phyloP scores from a whole-genome alignment of 2,113 vertebrate species.

The Patagioenas fasciata region DNA sequence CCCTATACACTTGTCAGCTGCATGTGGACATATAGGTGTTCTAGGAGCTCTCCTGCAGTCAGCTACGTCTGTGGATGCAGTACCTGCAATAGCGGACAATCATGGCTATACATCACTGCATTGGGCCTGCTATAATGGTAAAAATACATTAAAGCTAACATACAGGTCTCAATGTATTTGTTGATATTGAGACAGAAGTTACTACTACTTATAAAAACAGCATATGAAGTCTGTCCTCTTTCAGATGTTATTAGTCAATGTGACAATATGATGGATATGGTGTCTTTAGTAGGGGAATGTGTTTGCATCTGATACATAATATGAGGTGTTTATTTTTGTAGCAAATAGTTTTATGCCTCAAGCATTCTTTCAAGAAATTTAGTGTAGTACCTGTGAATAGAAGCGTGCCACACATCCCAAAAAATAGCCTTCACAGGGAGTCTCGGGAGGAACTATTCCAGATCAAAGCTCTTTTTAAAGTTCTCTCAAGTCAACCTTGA shows the following conservation, averaged over 20 bases:
- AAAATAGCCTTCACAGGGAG: neutral
- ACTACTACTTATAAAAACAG: neutral
- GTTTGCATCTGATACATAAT: neutral
- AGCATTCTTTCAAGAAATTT: neutral
- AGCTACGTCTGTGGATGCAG: slow-evolving; percentile 81
- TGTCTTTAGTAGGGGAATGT: neutral
- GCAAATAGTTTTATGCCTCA: neutral
- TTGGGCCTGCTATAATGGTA: slow-evolving; percentile 99
- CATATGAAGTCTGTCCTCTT: neutral
- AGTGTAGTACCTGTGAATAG: neutral
- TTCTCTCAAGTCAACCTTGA: neutral
- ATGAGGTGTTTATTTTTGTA: neutral
- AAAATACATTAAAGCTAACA: neutral
- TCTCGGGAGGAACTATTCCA: neutral
- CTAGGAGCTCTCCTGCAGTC: slow-evolving; percentile 93
- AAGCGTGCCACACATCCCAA: neutral
- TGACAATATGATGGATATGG: fast-evolving
- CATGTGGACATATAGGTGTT: slow-evolving; percentile 92
- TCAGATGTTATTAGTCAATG: neutral
- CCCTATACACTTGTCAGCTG: slow-evolving; percentile 92
- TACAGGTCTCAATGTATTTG: neutral
- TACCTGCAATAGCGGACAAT: slow-evolving; percentile 88
- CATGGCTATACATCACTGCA: slow-evolving; percentile 97
- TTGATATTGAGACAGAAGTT: neutral
- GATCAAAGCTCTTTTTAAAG: neutral